Percentiles rank a stretch among this genome's conserved stretches.
Conservation (phyloP, 2,888 invertebrate genomes). For the Danaus chrysippus region DNA sequence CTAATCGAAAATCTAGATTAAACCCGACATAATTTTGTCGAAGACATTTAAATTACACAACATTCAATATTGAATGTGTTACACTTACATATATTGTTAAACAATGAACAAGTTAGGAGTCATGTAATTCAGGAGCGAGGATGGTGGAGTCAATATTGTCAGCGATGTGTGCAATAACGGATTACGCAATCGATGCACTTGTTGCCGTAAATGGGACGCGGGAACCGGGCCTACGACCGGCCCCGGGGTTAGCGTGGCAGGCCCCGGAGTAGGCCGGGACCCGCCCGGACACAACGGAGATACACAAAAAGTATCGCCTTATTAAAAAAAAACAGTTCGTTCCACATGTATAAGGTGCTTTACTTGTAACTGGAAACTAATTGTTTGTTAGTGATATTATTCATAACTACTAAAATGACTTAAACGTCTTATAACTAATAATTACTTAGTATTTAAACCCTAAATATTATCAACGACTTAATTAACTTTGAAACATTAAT, state of each 20-base stretch:
- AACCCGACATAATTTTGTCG: too few relatives aligned
- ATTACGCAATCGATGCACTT: constrained; percentile 41
- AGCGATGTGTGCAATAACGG: constrained; percentile 18
- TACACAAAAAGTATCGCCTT: background rate
- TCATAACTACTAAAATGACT: background rate
- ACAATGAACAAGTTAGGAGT: too few relatives aligned
- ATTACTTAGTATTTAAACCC: background rate
- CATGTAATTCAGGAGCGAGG: background rate
- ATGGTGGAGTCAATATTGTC: constrained; percentile 7
- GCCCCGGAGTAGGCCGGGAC: constrained; percentile 28
- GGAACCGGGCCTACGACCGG: constrained; percentile 52
- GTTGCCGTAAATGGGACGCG: constrained; percentile 56
- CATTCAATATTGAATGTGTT: too few relatives aligned
- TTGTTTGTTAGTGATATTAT: too few relatives aligned
- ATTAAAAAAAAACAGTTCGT: too few relatives aligned
- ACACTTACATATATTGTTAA: too few relatives aligned
- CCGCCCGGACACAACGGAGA: constrained; percentile 21
- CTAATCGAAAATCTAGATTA: too few relatives aligned
- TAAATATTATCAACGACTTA: background rate
- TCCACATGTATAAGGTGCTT: too few relatives aligned
- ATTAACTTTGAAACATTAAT: background rate
- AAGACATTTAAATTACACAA: too few relatives aligned
- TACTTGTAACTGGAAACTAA: too few relatives aligned
- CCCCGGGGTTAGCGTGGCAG: constrained; percentile 36
- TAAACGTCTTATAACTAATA: background rate